Base-by-base conservation (phyloP, 2,797 vertebrate species). In the Erethizon dorsatum region DNA sequence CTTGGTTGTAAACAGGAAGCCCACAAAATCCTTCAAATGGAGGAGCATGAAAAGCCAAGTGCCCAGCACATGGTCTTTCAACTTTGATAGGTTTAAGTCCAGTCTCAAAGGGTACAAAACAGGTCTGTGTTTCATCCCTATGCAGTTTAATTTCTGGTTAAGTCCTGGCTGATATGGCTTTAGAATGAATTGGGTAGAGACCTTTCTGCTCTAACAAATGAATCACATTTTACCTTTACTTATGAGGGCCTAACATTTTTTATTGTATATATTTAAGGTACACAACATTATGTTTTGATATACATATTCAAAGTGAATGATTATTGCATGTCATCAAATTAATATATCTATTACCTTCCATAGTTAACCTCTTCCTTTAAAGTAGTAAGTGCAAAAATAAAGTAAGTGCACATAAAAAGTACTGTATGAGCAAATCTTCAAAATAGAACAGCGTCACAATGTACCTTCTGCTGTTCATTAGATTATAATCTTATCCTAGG, bases 121-220 rank as follows among this genome's bases (percentile, higher is more conserved):
- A 63, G 8, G 20, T 65, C 63, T 88, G 28, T 65, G 9, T 65
- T 24, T n/a, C 50, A 78, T 14, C 13, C 15, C 54, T 73, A 50
- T 56, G 14, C 37, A 82, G 37, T 31, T 65, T 56, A 83, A 87
- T 87, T 95, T 95, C 37, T 82, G 47, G 17, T 73, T 75, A 75
- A 90, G 75, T 5, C 8, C 33, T 88, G 54, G 14, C 85, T 93
- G 82, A 85, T 73, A 22, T 80, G 56, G 28, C 22, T 79, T 90
- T 73, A 52, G 33, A 63, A 73, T 80, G 54, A 89, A 71, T 22
- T 90, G 17, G 5, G 28, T 79, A 13, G 37, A 93, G 24, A 57
- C 73, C 63, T 92, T 84, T 63, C 73, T 80, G 17, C 13, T 90
- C n/a, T 80, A 65, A 90, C 24, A 63, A 69, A 71, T 90, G 67